These are phyloP conservation scores for Serripes groenlandicus DNA, from an alignment of 2,888 invertebrate species.

Conservation along the genomic window DNA sequence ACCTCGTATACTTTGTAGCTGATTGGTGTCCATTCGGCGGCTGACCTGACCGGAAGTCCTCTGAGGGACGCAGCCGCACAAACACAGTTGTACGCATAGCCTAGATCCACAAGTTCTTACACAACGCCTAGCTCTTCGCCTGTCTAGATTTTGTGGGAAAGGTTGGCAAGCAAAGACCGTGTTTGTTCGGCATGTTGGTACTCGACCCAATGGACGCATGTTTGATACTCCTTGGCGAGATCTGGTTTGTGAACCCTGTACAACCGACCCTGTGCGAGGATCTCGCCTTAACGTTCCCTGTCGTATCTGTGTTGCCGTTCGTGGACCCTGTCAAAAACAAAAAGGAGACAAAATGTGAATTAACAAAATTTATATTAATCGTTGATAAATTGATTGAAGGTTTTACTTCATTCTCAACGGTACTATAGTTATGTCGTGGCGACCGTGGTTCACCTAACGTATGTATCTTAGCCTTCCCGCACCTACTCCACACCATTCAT, in stretches of 20 bases:
- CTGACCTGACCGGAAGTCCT: not conserved
- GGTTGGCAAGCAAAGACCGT: not conserved
- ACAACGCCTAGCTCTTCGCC: slow-evolving; percentile 4
- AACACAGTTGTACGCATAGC: not conserved
- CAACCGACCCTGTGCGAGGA: slow-evolving; percentile 1
- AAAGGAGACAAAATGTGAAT: not conserved
- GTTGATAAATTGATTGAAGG: too few relatives aligned
- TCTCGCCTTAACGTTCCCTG: not conserved
- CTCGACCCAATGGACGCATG: not conserved
- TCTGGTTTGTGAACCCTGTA: not conserved
- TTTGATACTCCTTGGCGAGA: not conserved
- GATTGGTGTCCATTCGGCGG: not conserved
- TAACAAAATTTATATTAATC: not conserved
- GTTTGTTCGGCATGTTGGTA: slow-evolving; percentile 1
- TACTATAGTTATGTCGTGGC: too few relatives aligned
- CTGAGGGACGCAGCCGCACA: slow-evolving; percentile 7
- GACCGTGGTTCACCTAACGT: too few relatives aligned
- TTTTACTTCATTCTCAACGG: too few relatives aligned
- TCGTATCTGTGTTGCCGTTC: not conserved
- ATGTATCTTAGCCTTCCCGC: too few relatives aligned
- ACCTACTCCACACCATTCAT: too few relatives aligned
- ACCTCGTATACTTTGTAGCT: not conserved
- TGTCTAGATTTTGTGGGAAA: not conserved
- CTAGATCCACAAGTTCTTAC: not conserved
- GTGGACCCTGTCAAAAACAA: not conserved